Percentiles rank a stretch among this genome's conserved stretches.
phyloP scores from a whole-genome alignment of 2,888 invertebrate genomes.

The Eupithecia subumbrata region DNA sequence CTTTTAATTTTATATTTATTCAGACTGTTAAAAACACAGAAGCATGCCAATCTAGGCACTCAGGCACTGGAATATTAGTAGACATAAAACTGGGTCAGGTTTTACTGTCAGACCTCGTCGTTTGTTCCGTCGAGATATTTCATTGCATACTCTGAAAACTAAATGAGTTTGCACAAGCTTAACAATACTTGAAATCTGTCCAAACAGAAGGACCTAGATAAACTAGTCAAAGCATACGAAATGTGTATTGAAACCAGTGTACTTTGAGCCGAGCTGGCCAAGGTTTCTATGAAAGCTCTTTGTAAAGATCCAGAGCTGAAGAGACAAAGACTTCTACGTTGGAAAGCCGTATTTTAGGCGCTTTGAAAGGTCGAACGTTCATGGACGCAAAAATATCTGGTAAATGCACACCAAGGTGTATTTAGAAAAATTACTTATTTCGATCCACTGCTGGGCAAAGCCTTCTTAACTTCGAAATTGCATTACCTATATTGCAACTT shows the following conservation, averaged over 20 bases:
- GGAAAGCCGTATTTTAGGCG: conserved; percentile 1
- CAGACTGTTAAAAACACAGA: not conserved
- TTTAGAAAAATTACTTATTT: not conserved
- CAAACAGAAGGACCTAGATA: conserved; percentile 8
- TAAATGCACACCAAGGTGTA: not conserved
- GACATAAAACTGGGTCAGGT: not conserved
- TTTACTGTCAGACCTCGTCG: not conserved
- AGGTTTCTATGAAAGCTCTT: conserved; percentile 11
- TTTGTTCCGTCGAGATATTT: not conserved
- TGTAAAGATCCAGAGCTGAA: conserved; percentile 8
- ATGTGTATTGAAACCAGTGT: conserved; percentile 5
- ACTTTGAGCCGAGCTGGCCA: conserved; percentile 10
- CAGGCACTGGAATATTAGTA: not conserved
- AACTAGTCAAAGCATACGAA: conserved; percentile 13
- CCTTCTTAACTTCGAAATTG: not conserved
- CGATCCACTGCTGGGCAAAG: not conserved
- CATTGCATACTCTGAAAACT: not conserved
- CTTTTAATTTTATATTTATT: too few species aligned
- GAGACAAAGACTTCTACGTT: conserved; percentile 12
- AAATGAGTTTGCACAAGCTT: not conserved
- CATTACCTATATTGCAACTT: too few species aligned
- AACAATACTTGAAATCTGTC: not conserved
- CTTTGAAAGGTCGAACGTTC: not conserved
- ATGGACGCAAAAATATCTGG: not conserved
- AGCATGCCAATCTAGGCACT: not conserved